A percentile compares a stretch with the other conserved stretches of the same genome.
Evolutionary conservation across 2,888 invertebrate genomes (phyloP).

Genomic region (Drosophila algonquin): DNA sequence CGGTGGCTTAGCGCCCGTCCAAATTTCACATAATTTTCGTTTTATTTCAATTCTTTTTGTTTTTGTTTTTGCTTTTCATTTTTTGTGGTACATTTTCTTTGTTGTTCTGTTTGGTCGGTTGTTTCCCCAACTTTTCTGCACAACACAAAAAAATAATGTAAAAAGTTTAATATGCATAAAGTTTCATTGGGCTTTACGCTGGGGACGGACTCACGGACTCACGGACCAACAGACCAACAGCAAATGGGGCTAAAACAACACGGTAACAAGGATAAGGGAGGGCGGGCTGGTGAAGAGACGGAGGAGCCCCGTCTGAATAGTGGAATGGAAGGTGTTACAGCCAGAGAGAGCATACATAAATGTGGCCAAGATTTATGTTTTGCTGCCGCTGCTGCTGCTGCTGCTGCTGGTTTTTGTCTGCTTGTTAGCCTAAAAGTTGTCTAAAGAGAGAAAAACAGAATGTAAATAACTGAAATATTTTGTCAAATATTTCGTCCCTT

Average conservation of each 20-base stretch:
- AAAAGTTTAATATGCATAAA: slow-evolving; percentile 80
- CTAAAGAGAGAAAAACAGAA: slow-evolving; percentile 48
- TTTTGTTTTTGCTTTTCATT: slow-evolving; percentile 5
- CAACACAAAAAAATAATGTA: slow-evolving; percentile 74
- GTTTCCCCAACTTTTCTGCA: slow-evolving; percentile 52
- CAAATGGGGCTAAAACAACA: slow-evolving; percentile 22
- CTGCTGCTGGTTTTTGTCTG: slow-evolving; percentile 63
- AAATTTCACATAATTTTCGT: slow-evolving; percentile 42
- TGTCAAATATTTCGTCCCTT: slow-evolving; percentile 61
- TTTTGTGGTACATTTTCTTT: slow-evolving; percentile 28
- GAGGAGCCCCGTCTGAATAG: slow-evolving; percentile 1
- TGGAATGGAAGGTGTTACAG: slow-evolving; percentile 50
- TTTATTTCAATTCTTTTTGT: slow-evolving; percentile 39
- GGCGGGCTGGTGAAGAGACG: slow-evolving; percentile 36
- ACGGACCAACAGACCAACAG: slow-evolving; percentile 1
- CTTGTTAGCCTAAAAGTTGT: slow-evolving; percentile 74
- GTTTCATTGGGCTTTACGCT: slow-evolving; percentile 70
- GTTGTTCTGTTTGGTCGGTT: slow-evolving; percentile 24
- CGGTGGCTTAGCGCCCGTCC: slow-evolving; percentile 42
- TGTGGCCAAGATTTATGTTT: slow-evolving; percentile 75
- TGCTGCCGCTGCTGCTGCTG: neutral
- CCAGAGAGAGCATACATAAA: slow-evolving; percentile 53
- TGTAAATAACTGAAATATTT: slow-evolving; percentile 74
- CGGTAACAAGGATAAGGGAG: slow-evolving; percentile 28
- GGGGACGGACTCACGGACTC: slow-evolving; percentile 2